Conservation (phyloP, 2,797 vertebrate genomes). For the Sebastes paucispinis region DNA sequence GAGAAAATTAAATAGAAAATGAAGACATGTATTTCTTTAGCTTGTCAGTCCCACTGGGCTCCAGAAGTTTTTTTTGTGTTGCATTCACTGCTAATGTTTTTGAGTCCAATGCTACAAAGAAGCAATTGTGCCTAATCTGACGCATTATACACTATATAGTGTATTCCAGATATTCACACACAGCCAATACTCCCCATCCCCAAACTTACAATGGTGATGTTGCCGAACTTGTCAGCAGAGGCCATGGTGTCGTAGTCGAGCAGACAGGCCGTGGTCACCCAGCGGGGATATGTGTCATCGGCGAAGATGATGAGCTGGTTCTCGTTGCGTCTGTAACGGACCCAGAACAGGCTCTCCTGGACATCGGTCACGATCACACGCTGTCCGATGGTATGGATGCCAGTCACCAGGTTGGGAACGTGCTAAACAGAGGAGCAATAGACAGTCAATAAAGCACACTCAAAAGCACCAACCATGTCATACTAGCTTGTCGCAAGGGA, state of each 20-base stretch:
- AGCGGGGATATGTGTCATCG: conserved; percentile 96
- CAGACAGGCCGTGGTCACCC: conserved; percentile 95
- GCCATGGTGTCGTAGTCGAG: conserved; percentile 98
- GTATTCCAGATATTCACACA: neutral
- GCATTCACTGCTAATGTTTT: neutral
- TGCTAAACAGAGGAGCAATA: conserved; percentile 79
- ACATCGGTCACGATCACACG: conserved; percentile 94
- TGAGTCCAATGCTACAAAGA: neutral
- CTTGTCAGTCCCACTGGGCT: neutral
- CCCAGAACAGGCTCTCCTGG: conserved; percentile 98
- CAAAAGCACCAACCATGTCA: neutral
- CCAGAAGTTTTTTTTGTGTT: neutral
- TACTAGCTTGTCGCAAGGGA: too few relatives aligned
- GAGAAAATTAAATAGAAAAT: neutral
- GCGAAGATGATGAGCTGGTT: conserved; percentile 99
- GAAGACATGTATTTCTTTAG: neutral
- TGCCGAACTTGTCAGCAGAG: conserved; percentile 97
- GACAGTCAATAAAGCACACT: neutral
- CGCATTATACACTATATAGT: too few relatives aligned
- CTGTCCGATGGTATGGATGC: conserved; percentile 95
- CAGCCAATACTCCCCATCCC: neutral
- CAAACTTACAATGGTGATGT: conserved; percentile 94
- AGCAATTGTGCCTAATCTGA: neutral
- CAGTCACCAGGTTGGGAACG: conserved; percentile 93
- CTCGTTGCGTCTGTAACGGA: conserved; percentile 95